Percentiles rank a stretch among this genome's conserved stretches.
Conservation (phyloP, 2,888 invertebrate species). For the Drosophila lutescens region DNA sequence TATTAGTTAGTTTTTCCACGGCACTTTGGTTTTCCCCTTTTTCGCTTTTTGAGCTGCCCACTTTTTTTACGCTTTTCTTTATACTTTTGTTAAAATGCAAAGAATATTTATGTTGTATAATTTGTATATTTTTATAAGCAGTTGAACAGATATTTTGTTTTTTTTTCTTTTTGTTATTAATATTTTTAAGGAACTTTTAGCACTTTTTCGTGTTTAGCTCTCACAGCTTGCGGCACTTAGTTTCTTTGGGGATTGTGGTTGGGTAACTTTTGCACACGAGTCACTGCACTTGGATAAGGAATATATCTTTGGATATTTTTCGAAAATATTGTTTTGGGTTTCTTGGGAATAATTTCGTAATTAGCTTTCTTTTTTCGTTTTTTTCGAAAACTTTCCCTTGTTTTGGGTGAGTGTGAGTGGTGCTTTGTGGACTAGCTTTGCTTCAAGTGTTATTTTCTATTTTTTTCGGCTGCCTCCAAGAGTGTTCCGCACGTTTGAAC, state of each 20-base stretch:
- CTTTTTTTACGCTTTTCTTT: not conserved
- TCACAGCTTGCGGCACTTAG: slow-evolving; percentile 70
- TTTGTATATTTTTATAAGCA: slow-evolving; percentile 52
- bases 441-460: slow-evolving; percentile 24
- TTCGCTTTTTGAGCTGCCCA: slow-evolving; percentile 17
- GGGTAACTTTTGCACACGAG: slow-evolving; percentile 24
- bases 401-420: slow-evolving; percentile 22
- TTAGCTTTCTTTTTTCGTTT: not conserved
- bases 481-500: slow-evolving; percentile 82
- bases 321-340: slow-evolving; percentile 2
- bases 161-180: slow-evolving; percentile 21
- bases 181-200: slow-evolving; percentile 74
- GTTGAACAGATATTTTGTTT: slow-evolving; percentile 62
- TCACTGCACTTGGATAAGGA: slow-evolving; percentile 24
- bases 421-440: slow-evolving; percentile 37
- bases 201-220: slow-evolving; percentile 65
- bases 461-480: slow-evolving; percentile 47
- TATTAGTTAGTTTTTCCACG: slow-evolving; percentile 19
- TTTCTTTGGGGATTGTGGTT: slow-evolving; percentile 16
- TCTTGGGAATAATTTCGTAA: not conserved
- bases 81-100: slow-evolving; percentile 56
- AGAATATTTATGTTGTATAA: slow-evolving; percentile 67
- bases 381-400: slow-evolving; percentile 35
- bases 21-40: slow-evolving; percentile 24
- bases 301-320: slow-evolving; percentile 12